Base-by-base conservation (phyloP, 2,113 vertebrate genomes). In the Cryptotis parvus region DNA sequence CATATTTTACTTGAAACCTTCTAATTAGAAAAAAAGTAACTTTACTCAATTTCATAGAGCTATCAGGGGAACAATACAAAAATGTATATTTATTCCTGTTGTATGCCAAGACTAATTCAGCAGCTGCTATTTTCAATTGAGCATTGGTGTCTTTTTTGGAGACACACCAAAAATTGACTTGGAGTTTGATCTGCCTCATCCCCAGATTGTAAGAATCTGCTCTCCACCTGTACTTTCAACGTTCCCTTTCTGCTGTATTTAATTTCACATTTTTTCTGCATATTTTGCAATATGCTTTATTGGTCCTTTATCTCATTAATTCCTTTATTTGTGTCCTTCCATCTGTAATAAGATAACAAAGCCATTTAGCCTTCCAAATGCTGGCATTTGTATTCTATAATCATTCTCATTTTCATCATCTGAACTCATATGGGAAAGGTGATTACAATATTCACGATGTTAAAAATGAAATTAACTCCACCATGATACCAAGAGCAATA, bases 381-480 rank as follows among this genome's bases (percentile, higher is more conserved):
- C 8, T 72, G 2, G 10, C 10, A 14, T 83, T 91, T 33, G 20
- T 68, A 39, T 88, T n/a, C n/a, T 69, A 55, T 58, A 69, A 84
- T 35, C n/a, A 49, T 87, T 84, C 49, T 89, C 52, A 73, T 92
- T 70, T 85, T 83, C 43, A 58, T 90, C 66, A 72, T 83, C 15
- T 79, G 37, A 91, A 75, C 33, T 83, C 91, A 70, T 69, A 11
- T 31, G 29, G 37, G 83, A 88, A 93, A 72, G 49, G 78, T 43
- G 37, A 72, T 31, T 9, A 9, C 24, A 37, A n/a, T 58, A 66
- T 82, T 78, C 37, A 37, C 61, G 81, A 1, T 75, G n/a, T 84
- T 80, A 61, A 73, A 95, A 87, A 92, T 93, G 91, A 92, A 94
- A 45, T 91, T 82, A 76, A 22, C 31, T 45, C 79, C 41, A 79